Percentiles rank a stretch among this genome's conserved stretches.
Evolutionary conservation across 2,797 vertebrate genomes (phyloP).

Genomic region (Gymnoscopelus braueri): DNA sequence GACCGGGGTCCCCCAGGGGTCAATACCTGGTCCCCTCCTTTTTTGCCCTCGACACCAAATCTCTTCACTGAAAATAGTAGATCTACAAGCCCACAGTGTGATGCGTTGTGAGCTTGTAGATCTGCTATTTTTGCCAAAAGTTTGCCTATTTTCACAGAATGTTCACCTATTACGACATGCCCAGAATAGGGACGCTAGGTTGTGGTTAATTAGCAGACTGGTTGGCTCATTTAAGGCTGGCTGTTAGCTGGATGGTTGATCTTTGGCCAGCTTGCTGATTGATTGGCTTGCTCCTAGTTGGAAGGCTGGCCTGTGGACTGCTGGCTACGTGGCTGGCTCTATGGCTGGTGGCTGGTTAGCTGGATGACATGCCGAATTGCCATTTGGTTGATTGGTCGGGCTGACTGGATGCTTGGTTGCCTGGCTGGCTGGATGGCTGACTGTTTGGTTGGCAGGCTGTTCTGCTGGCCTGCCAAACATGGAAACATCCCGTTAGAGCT

Average conservation of each 20-base stretch:
- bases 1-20: no score
- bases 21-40: no score
- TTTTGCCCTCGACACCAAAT: no score
- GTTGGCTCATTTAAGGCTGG: constrained; percentile 19
- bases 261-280: neutral
- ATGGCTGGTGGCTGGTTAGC: constrained; percentile 18
- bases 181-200: no score
- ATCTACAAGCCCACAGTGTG: no score
- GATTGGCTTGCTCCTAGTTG: no score
- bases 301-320: neutral
- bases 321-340: neutral
- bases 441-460: constrained; percentile 15
- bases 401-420: constrained; percentile 67
- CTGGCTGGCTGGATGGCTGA: constrained; percentile 55
- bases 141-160: no score
- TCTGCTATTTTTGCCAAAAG: no score
- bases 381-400: constrained; percentile 29
- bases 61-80: no score
- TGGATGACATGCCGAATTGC: constrained; percentile 13
- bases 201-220: neutral
- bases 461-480: constrained; percentile 76
- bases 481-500: constrained; percentile 85
- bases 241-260: constrained; percentile 5
- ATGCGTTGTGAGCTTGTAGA: no score
- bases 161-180: no score